Evolutionary conservation across 2,797 vertebrate genomes (phyloP).

Genomic region (Coracias cyanogaster): DNA sequence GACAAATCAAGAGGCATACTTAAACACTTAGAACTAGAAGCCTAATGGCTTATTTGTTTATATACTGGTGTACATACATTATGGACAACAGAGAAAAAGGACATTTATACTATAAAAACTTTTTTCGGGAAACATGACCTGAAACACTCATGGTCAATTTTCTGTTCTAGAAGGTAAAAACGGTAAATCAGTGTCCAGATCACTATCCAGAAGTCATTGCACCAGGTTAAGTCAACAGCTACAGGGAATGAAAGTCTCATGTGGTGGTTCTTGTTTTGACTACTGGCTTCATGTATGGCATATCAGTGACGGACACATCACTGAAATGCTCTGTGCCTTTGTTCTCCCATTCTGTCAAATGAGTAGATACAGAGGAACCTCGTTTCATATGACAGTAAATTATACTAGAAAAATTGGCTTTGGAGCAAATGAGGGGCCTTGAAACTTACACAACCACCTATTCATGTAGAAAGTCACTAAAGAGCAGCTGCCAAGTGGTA

Average conservation of each 20-base stretch:
- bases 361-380: background rate
- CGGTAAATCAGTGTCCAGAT: background rate
- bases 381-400: background rate
- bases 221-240: background rate
- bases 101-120: background rate
- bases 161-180: background rate
- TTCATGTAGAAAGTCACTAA: background rate
- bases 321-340: background rate
- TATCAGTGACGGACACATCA: background rate
- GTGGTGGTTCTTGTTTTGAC: background rate
- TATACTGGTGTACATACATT: background rate
- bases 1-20: slow-evolving; percentile 49
- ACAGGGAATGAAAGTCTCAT: background rate
- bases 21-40: slow-evolving; percentile 32
- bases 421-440: background rate
- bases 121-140: background rate
- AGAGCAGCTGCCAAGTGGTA: background rate
- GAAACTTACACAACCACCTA: background rate
- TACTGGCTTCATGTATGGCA: background rate
- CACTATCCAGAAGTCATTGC: background rate
- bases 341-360: background rate
- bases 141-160: background rate
- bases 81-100: background rate
- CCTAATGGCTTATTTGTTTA: background rate
- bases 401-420: background rate